Evolutionary conservation across 2,888 invertebrate genomes (phyloP).

Genomic region (Trichopria drosophilae): DNA sequence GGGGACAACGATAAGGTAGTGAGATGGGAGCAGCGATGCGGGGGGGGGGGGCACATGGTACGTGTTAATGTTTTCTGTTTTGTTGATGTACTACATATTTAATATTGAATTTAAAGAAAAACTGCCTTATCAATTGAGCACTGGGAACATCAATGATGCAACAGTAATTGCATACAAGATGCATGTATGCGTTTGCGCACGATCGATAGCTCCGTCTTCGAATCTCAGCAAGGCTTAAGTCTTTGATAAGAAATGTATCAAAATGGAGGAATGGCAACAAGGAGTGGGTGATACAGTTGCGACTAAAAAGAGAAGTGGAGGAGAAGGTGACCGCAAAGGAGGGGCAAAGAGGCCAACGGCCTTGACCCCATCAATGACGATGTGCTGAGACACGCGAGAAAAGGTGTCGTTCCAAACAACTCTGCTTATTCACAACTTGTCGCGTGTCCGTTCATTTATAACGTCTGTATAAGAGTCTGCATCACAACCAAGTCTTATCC

Average conservation of each 20-base stretch:
- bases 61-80: too few species aligned
- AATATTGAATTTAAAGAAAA: too few species aligned
- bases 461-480: constrained; percentile 14
- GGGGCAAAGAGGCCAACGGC: constrained; percentile 46
- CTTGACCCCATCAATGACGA: constrained; percentile 53
- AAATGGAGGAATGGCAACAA: constrained; percentile 5
- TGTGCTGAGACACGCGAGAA: constrained; percentile 34
- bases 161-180: too few species aligned
- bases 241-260: neutral
- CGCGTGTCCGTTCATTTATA: constrained; percentile 32
- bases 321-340: constrained; percentile 23
- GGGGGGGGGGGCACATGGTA: too few species aligned
- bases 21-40: too few species aligned
- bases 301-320: constrained; percentile 9
- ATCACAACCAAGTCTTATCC: neutral
- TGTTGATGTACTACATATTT: too few species aligned
- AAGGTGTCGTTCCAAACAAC: constrained; percentile 43
- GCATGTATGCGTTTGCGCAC: too few species aligned
- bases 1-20: too few species aligned
- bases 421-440: constrained; percentile 35
- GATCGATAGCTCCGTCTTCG: too few species aligned
- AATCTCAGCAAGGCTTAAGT: too few species aligned
- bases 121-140: too few species aligned
- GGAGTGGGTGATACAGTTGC: constrained; percentile 10
- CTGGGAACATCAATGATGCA: too few species aligned